Evolutionary conservation across 2,888 invertebrate genomes (phyloP).

Genomic region (Heliconius hortense): DNA sequence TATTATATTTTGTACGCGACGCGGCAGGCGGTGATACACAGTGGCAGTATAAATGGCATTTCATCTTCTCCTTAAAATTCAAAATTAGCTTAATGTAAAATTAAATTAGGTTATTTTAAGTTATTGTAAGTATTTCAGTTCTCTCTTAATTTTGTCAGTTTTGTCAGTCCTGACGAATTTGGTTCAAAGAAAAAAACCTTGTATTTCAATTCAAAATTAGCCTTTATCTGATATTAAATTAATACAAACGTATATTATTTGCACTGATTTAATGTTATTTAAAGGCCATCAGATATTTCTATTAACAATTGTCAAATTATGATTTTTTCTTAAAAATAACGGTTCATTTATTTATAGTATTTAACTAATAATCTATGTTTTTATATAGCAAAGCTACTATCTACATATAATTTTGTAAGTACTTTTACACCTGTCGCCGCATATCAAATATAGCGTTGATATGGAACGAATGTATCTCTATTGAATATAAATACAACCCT

Average conservation of each 20-base stretch:
- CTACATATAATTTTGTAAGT: neutral
- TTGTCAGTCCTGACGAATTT: neutral
- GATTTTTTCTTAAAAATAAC: neutral
- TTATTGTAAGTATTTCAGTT: neutral
- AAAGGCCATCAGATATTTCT: too few relatives aligned
- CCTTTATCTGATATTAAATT: neutral
- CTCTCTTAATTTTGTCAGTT: conserved; percentile 5
- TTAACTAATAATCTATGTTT: neutral
- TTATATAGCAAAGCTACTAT: neutral
- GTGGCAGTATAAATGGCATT: conserved; percentile 30
- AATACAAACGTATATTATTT: too few relatives aligned
- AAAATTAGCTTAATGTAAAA: conserved; percentile 15
- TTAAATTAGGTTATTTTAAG: neutral
- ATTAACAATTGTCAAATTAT: neutral
- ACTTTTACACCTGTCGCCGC: conserved; percentile 3
- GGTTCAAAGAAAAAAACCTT: neutral
- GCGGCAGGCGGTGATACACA: conserved; percentile 33
- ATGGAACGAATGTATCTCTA: neutral
- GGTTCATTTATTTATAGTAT: neutral
- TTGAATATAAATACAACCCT: conserved; percentile 6
- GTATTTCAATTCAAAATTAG: neutral
- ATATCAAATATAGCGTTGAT: neutral
- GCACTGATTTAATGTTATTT: too few relatives aligned
- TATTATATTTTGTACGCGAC: conserved; percentile 32
- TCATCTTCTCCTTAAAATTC: neutral